phyloP scores from a whole-genome alignment of 2,113 vertebrate genomes.

The Petroica traversi region DNA sequence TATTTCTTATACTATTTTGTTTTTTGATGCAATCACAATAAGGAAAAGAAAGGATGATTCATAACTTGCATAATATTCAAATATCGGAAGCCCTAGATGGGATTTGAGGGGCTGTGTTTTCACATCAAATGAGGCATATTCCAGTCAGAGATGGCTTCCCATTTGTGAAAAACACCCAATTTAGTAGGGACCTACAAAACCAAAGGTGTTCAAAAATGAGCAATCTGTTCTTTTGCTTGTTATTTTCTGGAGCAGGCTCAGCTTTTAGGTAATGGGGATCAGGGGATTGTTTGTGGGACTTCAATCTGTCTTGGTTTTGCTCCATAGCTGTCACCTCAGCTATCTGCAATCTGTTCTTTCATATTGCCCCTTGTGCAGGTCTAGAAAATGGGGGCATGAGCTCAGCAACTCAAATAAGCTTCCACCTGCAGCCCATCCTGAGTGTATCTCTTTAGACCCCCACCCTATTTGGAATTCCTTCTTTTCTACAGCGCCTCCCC shows the following conservation, averaged over 20 bases:
- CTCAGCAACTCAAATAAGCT: background rate
- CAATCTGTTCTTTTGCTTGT: background rate
- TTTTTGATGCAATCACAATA: background rate
- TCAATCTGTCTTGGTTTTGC: background rate
- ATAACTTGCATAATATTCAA: background rate
- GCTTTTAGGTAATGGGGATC: background rate
- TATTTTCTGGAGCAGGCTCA: background rate
- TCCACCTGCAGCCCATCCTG: background rate
- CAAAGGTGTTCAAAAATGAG: background rate
- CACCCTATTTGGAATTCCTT: background rate
- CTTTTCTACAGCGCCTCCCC: background rate
- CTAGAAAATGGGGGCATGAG: background rate
- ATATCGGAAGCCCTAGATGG: background rate
- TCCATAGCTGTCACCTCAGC: background rate
- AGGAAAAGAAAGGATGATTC: background rate
- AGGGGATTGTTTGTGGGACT: background rate
- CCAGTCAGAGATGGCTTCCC: background rate
- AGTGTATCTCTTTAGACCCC: background rate
- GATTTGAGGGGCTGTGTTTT: background rate
- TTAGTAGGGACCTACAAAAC: background rate
- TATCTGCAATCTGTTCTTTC: background rate
- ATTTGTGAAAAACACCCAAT: background rate
- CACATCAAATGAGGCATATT: background rate
- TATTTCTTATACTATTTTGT: background rate
- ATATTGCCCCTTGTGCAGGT: background rate